Percentiles rank a stretch among this genome's conserved stretches.
phyloP scores from a whole-genome alignment of 2,888 invertebrate species.

The Girardia tigrina region DNA sequence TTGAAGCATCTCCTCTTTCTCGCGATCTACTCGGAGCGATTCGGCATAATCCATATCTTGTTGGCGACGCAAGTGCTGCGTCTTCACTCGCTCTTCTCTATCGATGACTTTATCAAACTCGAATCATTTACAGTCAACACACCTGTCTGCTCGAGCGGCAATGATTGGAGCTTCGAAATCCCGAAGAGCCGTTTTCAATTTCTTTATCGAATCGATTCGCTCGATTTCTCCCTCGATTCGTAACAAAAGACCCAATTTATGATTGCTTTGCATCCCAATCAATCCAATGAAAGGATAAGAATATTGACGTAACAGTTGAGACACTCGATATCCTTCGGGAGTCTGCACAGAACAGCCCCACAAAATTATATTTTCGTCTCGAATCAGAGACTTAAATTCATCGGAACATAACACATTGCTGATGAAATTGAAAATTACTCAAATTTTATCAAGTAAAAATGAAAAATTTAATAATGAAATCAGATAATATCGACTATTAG shows the following conservation, averaged over 20 bases:
- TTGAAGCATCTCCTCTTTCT: constrained; percentile 26
- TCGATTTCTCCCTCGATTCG: neutral
- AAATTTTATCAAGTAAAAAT: no score
- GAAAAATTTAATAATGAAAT: no score
- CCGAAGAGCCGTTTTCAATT: constrained; percentile 24
- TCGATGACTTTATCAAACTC: no score
- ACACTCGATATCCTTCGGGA: constrained; percentile 60
- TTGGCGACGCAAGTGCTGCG: constrained; percentile 14
- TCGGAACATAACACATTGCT: neutral
- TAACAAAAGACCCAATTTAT: neutral
- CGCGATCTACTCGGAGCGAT: constrained; percentile 29
- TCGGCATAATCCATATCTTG: constrained; percentile 32
- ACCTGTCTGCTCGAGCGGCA: constrained; percentile 28
- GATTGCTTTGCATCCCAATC: constrained; percentile 56
- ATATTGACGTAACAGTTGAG: constrained; percentile 61
- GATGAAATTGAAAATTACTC: no score
- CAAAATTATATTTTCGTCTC: constrained; percentile 55
- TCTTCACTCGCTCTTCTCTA: constrained; percentile 29
- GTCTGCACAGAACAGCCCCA: constrained; percentile 81
- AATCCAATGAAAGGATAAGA: constrained; percentile 75
- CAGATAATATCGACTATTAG: no score
- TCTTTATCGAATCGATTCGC: neutral
- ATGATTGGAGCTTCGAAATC: constrained; percentile 9
- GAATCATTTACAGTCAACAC: neutral
- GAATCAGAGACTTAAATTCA: neutral